phyloP scores from a whole-genome alignment of 2,113 vertebrate genomes.

The Vireo altiloquus region DNA sequence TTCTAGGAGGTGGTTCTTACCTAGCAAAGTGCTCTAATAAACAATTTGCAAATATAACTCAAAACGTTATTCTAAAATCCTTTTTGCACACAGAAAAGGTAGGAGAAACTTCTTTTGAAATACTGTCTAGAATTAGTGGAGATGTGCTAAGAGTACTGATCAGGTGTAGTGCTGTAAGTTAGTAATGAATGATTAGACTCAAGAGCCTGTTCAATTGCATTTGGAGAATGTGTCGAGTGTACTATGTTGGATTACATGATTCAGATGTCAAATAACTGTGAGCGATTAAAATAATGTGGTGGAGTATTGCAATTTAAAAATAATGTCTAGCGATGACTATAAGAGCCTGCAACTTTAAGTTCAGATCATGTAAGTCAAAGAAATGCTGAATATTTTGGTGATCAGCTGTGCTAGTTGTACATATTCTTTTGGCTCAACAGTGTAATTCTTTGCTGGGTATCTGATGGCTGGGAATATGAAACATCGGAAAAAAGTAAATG shows the following conservation, averaged over 20 bases:
- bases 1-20: neutral
- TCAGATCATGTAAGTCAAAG: neutral
- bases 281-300: conserved; percentile 54
- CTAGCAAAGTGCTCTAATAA: neutral
- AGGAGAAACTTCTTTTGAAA: neutral
- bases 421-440: neutral
- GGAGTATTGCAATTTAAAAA: conserved; percentile 43
- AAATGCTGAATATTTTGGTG: neutral
- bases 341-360: neutral
- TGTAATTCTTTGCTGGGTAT: neutral
- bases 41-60: neutral
- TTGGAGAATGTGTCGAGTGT: neutral
- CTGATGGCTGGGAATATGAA: neutral
- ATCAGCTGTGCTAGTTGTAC: neutral
- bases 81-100: neutral
- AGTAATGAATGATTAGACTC: neutral
- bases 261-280: conserved; percentile 50
- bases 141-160: neutral
- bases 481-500: neutral
- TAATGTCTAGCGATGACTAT: neutral
- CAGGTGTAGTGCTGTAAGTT: neutral
- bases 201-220: neutral
- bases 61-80: neutral
- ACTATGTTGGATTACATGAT: conserved; percentile 17
- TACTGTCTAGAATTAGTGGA: neutral